phyloP scores from a whole-genome alignment of 2,888 invertebrate species.

The Ellobium chinense region DNA sequence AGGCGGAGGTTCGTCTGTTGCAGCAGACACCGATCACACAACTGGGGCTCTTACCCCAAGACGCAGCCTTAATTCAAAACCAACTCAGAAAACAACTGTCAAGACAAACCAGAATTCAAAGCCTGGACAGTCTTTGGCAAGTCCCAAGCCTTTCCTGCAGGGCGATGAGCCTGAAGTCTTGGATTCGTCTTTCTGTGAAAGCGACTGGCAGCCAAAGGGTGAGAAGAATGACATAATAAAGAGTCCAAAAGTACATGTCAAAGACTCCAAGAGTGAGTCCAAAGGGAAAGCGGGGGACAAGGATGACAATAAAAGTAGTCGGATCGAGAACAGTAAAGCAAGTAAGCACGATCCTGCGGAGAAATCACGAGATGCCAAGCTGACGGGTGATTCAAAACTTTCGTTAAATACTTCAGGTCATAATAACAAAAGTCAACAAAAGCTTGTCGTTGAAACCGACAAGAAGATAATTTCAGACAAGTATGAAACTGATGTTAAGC shows the following conservation, averaged over 20 bases:
- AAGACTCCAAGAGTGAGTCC: not conserved
- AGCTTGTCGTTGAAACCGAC: not conserved
- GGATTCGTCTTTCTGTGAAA: constrained; percentile 28
- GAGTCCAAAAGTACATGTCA: not conserved
- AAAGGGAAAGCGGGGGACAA: not conserved
- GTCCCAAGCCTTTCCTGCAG: not conserved
- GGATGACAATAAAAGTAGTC: not conserved
- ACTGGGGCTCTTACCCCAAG: not conserved
- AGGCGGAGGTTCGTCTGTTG: no score
- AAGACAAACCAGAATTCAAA: not conserved
- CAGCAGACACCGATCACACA: not conserved
- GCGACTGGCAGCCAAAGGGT: constrained; percentile 25
- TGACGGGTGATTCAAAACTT: not conserved
- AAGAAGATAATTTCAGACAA: constrained; percentile 4
- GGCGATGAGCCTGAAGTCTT: not conserved
- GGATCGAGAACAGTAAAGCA: not conserved
- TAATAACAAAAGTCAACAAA: not conserved
- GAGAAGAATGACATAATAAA: not conserved
- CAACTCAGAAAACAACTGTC: not conserved
- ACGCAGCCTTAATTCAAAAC: not conserved
- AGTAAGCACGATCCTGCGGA: not conserved
- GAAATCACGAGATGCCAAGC: not conserved
- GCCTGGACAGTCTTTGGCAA: no score
- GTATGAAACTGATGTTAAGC: constrained; percentile 12
- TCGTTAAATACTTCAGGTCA: no score